A percentile compares a stretch with the other conserved stretches of the same genome.
Conservation (phyloP, 2,113 vertebrate species). For the Vidua chalybeata region DNA sequence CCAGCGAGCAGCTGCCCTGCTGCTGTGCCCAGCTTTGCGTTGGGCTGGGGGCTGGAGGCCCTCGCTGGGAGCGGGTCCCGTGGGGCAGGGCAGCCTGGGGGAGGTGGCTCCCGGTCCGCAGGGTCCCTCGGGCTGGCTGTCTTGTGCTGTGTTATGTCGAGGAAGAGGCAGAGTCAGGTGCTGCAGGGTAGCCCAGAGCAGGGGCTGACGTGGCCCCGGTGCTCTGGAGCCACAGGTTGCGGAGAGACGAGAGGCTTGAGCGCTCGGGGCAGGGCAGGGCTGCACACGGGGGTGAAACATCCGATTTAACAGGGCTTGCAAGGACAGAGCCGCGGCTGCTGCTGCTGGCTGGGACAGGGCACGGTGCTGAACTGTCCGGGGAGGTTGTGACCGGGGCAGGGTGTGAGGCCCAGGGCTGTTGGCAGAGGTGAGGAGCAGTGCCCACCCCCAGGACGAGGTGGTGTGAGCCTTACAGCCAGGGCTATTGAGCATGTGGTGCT, state of each 20-base stretch:
- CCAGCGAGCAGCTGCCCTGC: neutral
- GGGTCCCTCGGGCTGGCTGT: neutral
- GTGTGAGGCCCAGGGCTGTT: neutral
- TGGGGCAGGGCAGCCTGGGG: accelerated
- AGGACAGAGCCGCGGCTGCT: neutral
- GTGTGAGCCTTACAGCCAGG: neutral
- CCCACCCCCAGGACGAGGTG: accelerated
- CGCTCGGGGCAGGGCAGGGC: neutral
- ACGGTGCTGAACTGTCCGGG: accelerated
- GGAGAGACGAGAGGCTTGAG: neutral
- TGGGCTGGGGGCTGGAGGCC: neutral
- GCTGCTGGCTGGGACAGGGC: neutral
- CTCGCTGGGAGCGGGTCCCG: accelerated
- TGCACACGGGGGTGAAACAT: neutral
- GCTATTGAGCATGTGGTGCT: neutral
- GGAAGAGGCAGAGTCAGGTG: constrained; percentile 43
- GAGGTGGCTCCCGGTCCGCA: neutral
- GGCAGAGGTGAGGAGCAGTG: neutral
- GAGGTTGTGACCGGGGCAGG: neutral
- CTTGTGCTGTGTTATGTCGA: constrained; percentile 16
- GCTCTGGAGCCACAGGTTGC: neutral
- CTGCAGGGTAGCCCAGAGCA: neutral
- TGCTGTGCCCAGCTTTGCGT: neutral
- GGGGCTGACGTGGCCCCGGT: neutral
- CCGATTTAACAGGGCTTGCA: neutral